Conservation (phyloP, 2,113 vertebrate species). For the Thermophis baileyi region DNA sequence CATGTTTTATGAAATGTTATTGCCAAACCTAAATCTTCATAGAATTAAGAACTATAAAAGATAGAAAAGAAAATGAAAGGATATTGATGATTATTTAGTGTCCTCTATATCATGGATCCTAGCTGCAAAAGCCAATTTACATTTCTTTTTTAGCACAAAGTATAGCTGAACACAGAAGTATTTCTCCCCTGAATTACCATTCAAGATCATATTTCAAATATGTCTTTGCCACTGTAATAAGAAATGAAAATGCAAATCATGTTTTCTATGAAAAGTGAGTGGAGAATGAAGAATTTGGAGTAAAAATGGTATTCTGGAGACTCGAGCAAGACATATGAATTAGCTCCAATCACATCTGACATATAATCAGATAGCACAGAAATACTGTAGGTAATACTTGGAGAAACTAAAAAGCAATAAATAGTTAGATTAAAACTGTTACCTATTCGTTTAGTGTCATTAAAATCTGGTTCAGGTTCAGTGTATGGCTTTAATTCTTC, state of each 20-base stretch:
- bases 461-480: constrained; percentile 91
- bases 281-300: background rate
- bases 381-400: background rate
- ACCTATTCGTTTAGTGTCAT: constrained; percentile 91
- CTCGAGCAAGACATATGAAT: background rate
- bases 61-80: background rate
- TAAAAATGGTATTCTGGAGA: background rate
- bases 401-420: background rate
- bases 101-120: background rate
- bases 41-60: background rate
- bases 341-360: background rate
- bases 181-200: background rate
- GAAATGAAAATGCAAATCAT: background rate
- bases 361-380: background rate
- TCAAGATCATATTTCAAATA: background rate
- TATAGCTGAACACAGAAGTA: background rate
- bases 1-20: background rate
- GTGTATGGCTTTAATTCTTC: constrained; percentile 92
- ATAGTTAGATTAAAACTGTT: constrained; percentile 13
- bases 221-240: background rate
- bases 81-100: background rate
- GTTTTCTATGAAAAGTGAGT: background rate
- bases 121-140: background rate
- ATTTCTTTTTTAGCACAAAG: background rate
- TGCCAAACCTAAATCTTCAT: background rate